phyloP scores from a whole-genome alignment of 2,888 invertebrate species.

The Pedicia rivosa region DNA sequence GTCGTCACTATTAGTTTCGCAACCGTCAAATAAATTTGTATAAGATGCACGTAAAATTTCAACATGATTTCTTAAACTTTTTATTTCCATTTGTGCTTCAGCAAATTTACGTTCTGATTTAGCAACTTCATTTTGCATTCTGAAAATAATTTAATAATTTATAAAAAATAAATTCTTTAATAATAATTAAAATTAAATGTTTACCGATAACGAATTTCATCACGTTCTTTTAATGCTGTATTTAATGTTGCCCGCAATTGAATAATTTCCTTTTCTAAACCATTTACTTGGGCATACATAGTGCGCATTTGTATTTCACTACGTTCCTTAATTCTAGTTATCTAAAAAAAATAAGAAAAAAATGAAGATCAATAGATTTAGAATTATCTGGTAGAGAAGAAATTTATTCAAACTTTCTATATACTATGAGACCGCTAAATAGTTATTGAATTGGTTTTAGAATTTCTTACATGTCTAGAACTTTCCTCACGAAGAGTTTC shows the following conservation, averaged over 20 bases:
- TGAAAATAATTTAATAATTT: too few species aligned
- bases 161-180: too few species aligned
- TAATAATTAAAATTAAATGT: too few species aligned
- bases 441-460: not conserved
- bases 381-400: not conserved
- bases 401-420: not conserved
- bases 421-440: not conserved
- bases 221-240: too few species aligned
- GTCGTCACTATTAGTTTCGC: not conserved
- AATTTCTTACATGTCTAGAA: constrained; percentile 9
- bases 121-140: constrained; percentile 10
- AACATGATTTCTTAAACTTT: constrained; percentile 10
- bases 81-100: constrained; percentile 11
- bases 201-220: too few species aligned
- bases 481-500: constrained; percentile 8
- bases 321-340: constrained; percentile 10
- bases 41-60: constrained; percentile 11
- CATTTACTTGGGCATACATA: too few species aligned
- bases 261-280: too few species aligned
- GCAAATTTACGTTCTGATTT: constrained; percentile 11
- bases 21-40: constrained; percentile 9
- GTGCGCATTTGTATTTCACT: too few species aligned
- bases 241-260: too few species aligned
- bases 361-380: not conserved
- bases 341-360: constrained; percentile 5